Percentiles rank a stretch among this genome's conserved stretches.
These are phyloP conservation scores for Rhorus exstirpatorius DNA, from an alignment of 2,888 invertebrate genomes.

Conservation along the genomic window DNA sequence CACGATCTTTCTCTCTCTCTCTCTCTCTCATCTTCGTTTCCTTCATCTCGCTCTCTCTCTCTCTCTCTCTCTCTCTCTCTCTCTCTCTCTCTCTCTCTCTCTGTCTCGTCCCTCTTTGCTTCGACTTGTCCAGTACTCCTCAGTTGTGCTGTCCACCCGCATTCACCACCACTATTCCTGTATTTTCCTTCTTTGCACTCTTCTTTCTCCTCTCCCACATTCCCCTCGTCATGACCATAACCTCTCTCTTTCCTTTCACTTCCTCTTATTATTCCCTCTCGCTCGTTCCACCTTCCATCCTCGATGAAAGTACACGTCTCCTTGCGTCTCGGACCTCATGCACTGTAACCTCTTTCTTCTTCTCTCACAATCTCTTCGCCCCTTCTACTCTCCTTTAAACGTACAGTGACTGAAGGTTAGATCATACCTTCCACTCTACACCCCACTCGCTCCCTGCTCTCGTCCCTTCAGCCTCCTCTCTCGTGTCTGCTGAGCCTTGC, in stretches of 20 bases:
- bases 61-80: constrained; percentile 56
- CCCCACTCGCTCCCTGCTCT: constrained; percentile 14
- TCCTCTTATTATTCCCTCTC: constrained; percentile 34
- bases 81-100: constrained; percentile 51
- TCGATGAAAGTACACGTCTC: constrained; percentile 50
- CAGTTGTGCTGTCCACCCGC: constrained; percentile 61
- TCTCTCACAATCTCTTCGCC: constrained; percentile 49
- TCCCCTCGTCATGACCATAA: constrained; percentile 21
- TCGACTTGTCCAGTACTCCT: constrained; percentile 61
- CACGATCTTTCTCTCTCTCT: constrained; percentile 55
- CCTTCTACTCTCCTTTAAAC: constrained; percentile 15
- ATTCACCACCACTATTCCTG: constrained; percentile 68
- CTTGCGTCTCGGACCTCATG: constrained; percentile 16
- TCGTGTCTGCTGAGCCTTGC: constrained; percentile 28
- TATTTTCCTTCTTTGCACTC: constrained; percentile 71
- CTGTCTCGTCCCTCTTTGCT: constrained; percentile 48
- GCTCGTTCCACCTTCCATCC: constrained; percentile 54
- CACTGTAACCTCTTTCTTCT: constrained; percentile 28
- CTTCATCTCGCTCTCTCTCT: constrained; percentile 56
- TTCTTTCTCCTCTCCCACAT: constrained; percentile 37
- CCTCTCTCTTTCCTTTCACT: constrained; percentile 21
- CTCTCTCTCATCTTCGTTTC: constrained; percentile 55
- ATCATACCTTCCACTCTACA: constrained; percentile 25
- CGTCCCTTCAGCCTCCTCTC: constrained; percentile 26
- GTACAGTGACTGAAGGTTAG: constrained; percentile 28